These are phyloP conservation scores for Cephalotes varians DNA, from an alignment of 2,888 invertebrate species.

Conservation along the genomic window DNA sequence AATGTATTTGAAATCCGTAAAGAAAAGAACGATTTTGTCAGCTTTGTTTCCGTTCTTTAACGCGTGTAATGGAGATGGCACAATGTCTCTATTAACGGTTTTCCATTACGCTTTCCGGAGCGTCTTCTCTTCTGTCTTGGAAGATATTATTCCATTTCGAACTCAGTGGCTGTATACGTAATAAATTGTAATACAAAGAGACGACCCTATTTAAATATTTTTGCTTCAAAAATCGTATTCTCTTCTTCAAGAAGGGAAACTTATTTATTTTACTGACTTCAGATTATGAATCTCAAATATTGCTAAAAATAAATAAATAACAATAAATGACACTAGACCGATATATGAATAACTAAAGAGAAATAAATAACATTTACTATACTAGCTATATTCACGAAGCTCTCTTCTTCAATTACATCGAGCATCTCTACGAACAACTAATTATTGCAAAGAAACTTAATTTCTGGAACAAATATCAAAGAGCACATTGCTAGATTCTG, in stretches of 20 bases:
- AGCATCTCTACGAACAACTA: conserved; percentile 20
- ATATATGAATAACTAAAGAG: too few species aligned
- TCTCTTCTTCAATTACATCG: not conserved
- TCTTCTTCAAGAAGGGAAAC: not conserved
- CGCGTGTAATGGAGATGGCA: conserved; percentile 62
- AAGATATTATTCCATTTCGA: conserved; percentile 24
- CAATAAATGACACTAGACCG: too few species aligned
- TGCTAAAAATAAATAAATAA: not conserved
- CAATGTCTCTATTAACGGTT: conserved; percentile 73
- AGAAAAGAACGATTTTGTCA: conserved; percentile 55
- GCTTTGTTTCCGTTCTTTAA: conserved; percentile 50
- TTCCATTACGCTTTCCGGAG: conserved; percentile 67
- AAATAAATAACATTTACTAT: not conserved
- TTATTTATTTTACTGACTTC: not conserved
- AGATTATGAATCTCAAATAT: not conserved
- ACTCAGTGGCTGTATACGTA: conserved; percentile 15
- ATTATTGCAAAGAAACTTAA: conserved; percentile 42
- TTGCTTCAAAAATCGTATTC: not conserved
- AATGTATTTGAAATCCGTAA: not conserved
- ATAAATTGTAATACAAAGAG: conserved; percentile 21
- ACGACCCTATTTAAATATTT: not conserved
- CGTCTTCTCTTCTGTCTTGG: conserved; percentile 24
- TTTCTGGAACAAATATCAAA: conserved; percentile 39
- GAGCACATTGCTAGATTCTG: conserved; percentile 9
- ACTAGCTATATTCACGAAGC: not conserved